Base-by-base conservation (phyloP, 2,113 vertebrate genomes). In the Lepus americanus region DNA sequence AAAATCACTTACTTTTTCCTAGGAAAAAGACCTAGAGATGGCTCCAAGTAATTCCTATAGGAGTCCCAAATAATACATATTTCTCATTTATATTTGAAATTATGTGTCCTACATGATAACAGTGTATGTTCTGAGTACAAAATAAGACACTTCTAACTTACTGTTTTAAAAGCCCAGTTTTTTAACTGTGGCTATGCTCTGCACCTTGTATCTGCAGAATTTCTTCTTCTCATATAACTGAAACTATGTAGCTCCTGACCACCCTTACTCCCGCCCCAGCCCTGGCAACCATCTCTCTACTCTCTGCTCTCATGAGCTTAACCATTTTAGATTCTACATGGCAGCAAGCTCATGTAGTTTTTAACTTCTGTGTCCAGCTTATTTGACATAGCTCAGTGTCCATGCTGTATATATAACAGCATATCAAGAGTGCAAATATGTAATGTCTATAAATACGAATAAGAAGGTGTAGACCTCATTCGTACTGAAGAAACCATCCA, bases 51-150 rank as follows among this genome's bases (percentile, higher is more conserved):
- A 96, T 77, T 85, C 69, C 49, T 51, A 39, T 0, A 39, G 22
- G 33, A 44, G 3, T 90, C 51, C n/a, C 64, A 61, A 88, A 53
- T 39, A 90, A 80, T 11, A 78, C 3, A 53, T 1, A 36, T 17
- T 78, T 53, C 55, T 19, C 23, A 90, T 78, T 94, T 76, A 69
- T 74, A 81, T 53, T 78, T 70, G n/a, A 87, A 82, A 86, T 69
- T 84, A 53, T 69, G 36, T 69, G 53, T 4, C n/a, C n/a, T 92
- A 33, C 7, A 27, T 19, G 19, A 72, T 74, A 72, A 73, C n/a
- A 90, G 49, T 55, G 22, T 81, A 87, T n/a, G 4, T 63, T 88
- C 29, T n/a, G 27, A 59, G 19, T 51, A 23, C 67, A 84, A 92
- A 91, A 63, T 61, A 85, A 88, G 23, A 44, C 27, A 51, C 27